phyloP scores from a whole-genome alignment of 2,113 vertebrate species.

The Vulpes ferrilata region DNA sequence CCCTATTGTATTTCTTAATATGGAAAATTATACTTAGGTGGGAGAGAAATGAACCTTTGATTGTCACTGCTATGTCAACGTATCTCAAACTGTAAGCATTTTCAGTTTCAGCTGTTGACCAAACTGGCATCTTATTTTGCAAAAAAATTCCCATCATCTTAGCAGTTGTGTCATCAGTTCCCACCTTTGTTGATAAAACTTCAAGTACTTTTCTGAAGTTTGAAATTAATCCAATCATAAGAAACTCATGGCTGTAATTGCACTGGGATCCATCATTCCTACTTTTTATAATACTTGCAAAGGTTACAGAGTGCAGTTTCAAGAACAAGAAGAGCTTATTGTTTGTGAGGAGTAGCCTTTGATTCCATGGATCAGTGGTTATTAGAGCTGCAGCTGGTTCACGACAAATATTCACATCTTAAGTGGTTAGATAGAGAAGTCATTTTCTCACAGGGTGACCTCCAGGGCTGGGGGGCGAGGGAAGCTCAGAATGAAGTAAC shows the following conservation, averaged over 20 bases:
- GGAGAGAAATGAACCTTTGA: constrained; percentile 80
- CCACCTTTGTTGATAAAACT: constrained; percentile 60
- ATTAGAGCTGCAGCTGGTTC: constrained; percentile 61
- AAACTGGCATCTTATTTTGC: constrained; percentile 78
- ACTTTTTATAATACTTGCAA: background rate
- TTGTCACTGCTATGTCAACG: constrained; percentile 63
- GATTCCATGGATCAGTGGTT: constrained; percentile 66
- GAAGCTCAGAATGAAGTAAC: background rate
- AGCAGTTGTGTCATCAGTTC: constrained; percentile 62
- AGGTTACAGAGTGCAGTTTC: constrained; percentile 42
- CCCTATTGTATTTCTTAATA: constrained; percentile 49
- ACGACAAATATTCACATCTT: constrained; percentile 52
- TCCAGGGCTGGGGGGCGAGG: background rate
- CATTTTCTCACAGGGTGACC: constrained; percentile 36
- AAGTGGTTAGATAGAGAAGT: constrained; percentile 45
- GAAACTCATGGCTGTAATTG: constrained; percentile 45
- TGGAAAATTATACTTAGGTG: constrained; percentile 72
- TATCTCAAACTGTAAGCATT: constrained; percentile 71
- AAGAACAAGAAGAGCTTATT: constrained; percentile 44
- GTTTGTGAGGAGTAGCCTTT: constrained; percentile 57
- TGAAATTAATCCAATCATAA: constrained; percentile 66
- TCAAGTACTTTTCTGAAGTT: constrained; percentile 70
- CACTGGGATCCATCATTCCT: background rate
- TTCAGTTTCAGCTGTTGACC: constrained; percentile 77
- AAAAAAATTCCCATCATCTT: constrained; percentile 58